Conservation (phyloP, 2,888 invertebrate species). For the Catocala fraxini region DNA sequence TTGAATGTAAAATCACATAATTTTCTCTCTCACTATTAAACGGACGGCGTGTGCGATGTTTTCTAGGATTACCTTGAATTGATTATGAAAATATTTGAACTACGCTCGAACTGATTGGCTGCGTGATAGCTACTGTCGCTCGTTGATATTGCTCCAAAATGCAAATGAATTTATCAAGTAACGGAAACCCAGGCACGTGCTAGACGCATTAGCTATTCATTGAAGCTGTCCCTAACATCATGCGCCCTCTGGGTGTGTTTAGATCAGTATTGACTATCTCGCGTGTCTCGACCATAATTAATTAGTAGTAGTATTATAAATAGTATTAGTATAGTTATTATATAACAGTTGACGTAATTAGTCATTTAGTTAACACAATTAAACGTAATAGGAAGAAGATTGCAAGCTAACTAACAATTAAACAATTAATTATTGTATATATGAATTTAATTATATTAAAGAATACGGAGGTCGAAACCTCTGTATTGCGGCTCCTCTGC, state of each 20-base stretch:
- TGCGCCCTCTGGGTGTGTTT: slow-evolving; percentile 45
- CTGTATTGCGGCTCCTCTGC: too few species aligned
- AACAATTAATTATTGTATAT: too few species aligned
- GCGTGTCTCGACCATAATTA: slow-evolving; percentile 25
- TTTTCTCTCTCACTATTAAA: background rate
- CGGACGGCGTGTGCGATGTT: background rate
- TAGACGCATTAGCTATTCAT: slow-evolving; percentile 69
- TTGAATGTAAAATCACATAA: slow-evolving; percentile 7
- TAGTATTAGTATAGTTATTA: slow-evolving; percentile 1
- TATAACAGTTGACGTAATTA: background rate
- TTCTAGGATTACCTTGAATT: background rate
- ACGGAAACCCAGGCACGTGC: slow-evolving; percentile 62
- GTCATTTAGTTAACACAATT: background rate
- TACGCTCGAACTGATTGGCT: slow-evolving; percentile 45
- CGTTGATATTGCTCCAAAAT: slow-evolving; percentile 61
- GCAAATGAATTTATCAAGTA: slow-evolving; percentile 68
- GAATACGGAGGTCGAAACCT: too few species aligned
- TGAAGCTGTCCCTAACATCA: slow-evolving; percentile 59
- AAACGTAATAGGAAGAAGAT: too few species aligned
- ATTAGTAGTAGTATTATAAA: slow-evolving; percentile 22
- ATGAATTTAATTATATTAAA: too few species aligned
- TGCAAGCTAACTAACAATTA: too few species aligned
- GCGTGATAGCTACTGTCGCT: slow-evolving; percentile 38
- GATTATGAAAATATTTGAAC: slow-evolving; percentile 1
- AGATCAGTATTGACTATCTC: slow-evolving; percentile 42